These are phyloP conservation scores for Littorina saxatilis DNA, from an alignment of 1,140 invertebrate genomes.

Conservation along the genomic window DNA sequence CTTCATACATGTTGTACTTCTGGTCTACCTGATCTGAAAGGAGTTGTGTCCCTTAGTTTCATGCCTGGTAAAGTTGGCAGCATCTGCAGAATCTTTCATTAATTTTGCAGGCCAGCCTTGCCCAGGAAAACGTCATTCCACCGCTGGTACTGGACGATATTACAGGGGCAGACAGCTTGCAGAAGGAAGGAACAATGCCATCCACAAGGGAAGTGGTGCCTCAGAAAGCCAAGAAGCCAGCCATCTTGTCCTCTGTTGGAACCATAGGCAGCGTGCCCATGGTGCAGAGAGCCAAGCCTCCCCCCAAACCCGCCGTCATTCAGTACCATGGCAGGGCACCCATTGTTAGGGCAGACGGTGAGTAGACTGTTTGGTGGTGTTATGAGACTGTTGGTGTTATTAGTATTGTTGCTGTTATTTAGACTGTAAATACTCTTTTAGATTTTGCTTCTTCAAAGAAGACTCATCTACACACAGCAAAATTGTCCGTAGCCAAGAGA, in stretches of 20 bases:
- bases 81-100: no score
- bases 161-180: not conserved
- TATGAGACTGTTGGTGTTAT: no score
- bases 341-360: not conserved
- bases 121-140: not conserved
- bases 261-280: conserved; percentile 53
- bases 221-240: conserved; percentile 51
- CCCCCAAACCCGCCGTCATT: conserved; percentile 45
- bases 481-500: no score
- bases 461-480: no score
- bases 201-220: not conserved
- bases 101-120: not conserved
- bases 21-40: no score
- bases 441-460: no score
- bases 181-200: not conserved
- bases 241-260: conserved; percentile 59
- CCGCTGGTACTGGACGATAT: not conserved
- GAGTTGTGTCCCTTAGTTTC: no score
- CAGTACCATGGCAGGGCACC: not conserved
- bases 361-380: no score
- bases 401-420: no score
- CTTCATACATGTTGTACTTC: no score
- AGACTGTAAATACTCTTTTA: no score
- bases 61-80: no score
- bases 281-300: conserved; percentile 57